Evolutionary conservation across 1,140 invertebrate genomes (phyloP), one percentile per base, ranked within the genome.

Genomic region (Chlorops oryzae): DNA sequence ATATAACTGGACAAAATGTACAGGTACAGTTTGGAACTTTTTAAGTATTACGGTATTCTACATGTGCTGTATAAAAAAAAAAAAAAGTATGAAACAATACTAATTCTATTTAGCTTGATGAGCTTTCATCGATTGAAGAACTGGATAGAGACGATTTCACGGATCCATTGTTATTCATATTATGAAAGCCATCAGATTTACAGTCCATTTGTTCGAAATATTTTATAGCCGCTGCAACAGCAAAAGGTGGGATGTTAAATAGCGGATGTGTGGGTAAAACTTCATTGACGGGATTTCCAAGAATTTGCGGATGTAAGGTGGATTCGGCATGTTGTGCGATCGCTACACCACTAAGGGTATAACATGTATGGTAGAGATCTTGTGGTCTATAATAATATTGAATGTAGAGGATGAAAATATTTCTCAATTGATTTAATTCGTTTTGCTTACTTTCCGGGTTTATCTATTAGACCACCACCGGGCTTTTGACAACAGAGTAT

Each of bases 351-450:
- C 92, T 94, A 3, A 98, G 73, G 3, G 86, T 86, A 66, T 99
- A 98, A 74, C 95, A 98, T 1, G 94, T 97, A 67, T 99, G 96
- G 73, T 98, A 98, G 49, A 90, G 82, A 76, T 98, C 96, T 57
- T 85, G 76, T 44, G 79, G 77, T 72, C 90, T 93, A 32, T 9
- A 32, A 32, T n/a, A 32, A 32, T 40, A 24, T 43, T 41, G 39
- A 42, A 44, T n/a, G n/a, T n/a, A n/a, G n/a, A n/a, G 7, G 28
- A 32, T 32, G 28, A 32, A 32, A 41, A 24, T 35, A 47, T 45
- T 57, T 56, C n/a, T 39, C 12, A 44, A 43, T 47, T 47, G 39
- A 54, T n/a, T n/a, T n/a, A n/a, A n/a, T n/a, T n/a, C n/a, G n/a
- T n/a, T n/a, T n/a, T n/a, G 78, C 80, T 77, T 78, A 92, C 87